Conservation (phyloP, 2,888 invertebrate genomes). For the Automeris io region DNA sequence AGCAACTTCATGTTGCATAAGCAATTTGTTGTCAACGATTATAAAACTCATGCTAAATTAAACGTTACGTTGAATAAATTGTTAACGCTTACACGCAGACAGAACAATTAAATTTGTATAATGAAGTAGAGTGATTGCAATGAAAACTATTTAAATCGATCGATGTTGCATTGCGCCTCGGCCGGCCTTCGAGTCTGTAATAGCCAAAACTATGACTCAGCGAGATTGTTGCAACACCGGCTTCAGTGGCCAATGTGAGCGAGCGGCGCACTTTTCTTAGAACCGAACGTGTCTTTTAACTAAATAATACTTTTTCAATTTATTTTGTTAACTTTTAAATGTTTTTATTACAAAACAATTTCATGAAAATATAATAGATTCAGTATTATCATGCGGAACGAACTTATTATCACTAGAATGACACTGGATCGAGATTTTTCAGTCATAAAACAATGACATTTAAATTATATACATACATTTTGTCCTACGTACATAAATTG, state of each 20-base stretch:
- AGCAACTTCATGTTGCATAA: constrained; percentile 5
- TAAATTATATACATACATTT: too few relatives aligned
- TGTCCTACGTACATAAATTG: too few relatives aligned
- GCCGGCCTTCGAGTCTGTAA: constrained; percentile 48
- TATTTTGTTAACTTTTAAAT: constrained; percentile 5
- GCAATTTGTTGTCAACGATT: constrained; percentile 12
- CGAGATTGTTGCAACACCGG: constrained; percentile 36
- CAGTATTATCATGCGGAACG: too few relatives aligned
- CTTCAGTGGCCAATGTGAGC: constrained; percentile 23
- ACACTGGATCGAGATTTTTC: too few relatives aligned
- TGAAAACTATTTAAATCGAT: constrained; percentile 37
- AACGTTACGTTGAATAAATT: constrained; percentile 9
- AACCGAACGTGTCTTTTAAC: constrained; percentile 26
- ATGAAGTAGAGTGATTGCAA: constrained; percentile 37
- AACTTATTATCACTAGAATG: too few relatives aligned
- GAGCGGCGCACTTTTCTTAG: constrained; percentile 27
- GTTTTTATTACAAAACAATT: background rate
- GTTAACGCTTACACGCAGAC: constrained; percentile 27
- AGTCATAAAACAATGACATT: too few relatives aligned
- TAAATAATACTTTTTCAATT: constrained; percentile 18
- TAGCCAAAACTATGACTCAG: constrained; percentile 56
- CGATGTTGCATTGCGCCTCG: constrained; percentile 43
- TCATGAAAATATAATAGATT: too few relatives aligned
- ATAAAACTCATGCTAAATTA: constrained; percentile 17
- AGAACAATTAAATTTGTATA: constrained; percentile 38